Evolutionary conservation across 2,888 invertebrate genomes (phyloP), one percentile per base, ranked within the genome.

Genomic region (Theretra japonica): DNA sequence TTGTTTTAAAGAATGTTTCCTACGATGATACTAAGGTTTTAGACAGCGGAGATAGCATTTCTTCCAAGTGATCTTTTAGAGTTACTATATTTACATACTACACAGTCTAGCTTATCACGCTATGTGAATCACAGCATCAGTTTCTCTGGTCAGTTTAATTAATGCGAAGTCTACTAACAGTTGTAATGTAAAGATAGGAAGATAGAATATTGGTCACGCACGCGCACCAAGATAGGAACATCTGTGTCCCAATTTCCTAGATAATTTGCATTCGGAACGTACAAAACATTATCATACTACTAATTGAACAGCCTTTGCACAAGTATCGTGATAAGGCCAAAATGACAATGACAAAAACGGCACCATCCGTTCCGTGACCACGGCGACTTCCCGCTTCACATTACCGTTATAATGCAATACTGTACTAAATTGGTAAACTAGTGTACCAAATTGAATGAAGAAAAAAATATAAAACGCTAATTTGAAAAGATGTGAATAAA

Each of bases 281-380:
- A 76, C 77, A 71, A 75, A 75, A 77, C 78, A 75, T 72, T n/a
- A 75, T 74, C 68, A 72, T 73, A 28, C 69, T 53, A 77, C 73
- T 72, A 72, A 53, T 77, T 74, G 75, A 70, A 69, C 53, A 82
- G 75, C 86, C 86, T 87, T 86, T 84, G 82, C 76, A 73, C 69
- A 76, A 79, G 78, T 79, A 78, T 80, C 75, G 75, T 82, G 82
- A 84, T 86, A 86, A 82, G 74, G 80, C 79, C 80, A 80, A 87
- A 85, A 86, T 80, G 81, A 82, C 83, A 84, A 83, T 82, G 79
- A 86, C 82, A 81, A 88, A 87, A 89, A 87, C 83, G 85, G 75
- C 85, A 83, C 81, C 86, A 84, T 87, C 88, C 87, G 86, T 87
- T 86, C 83, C 86, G 85, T 88, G 87, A 86, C 84, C 82, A 82